These are phyloP conservation scores for Bombus confusus DNA, from an alignment of 1,140 invertebrate species.

Conservation along the genomic window DNA sequence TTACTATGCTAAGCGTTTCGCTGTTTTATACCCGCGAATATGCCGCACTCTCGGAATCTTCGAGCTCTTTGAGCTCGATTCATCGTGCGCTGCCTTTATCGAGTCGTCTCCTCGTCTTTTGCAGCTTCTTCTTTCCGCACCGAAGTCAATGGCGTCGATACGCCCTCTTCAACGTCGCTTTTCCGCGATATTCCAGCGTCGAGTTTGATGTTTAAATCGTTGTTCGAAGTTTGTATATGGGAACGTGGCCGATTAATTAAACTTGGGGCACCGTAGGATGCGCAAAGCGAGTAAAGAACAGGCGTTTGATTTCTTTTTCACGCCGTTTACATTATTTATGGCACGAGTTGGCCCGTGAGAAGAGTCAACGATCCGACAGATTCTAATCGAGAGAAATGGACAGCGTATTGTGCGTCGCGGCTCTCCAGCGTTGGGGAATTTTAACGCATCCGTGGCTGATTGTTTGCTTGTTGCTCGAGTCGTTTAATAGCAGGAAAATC, in stretches of 20 bases:
- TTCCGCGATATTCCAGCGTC: background rate
- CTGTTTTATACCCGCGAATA: slow-evolving; percentile 70
- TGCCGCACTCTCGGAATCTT: slow-evolving; percentile 33
- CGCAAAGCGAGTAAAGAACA: background rate
- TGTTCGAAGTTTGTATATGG: background rate
- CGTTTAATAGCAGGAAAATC: background rate
- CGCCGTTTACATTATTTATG: slow-evolving; percentile 26
- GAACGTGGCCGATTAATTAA: slow-evolving; percentile 11
- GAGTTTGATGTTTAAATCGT: background rate
- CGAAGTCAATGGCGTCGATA: background rate
- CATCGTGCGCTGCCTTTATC: slow-evolving; percentile 32
- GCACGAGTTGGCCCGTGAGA: background rate
- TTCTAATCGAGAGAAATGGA: slow-evolving; percentile 18
- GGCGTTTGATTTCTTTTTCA: background rate
- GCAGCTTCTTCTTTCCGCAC: background rate
- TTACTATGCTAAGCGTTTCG: slow-evolving; percentile 72
- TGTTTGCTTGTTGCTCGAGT: background rate
- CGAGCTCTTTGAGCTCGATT: slow-evolving; percentile 54
- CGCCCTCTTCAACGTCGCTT: background rate
- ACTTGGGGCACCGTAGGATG: background rate
- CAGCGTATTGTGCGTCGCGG: background rate
- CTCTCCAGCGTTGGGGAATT: background rate
- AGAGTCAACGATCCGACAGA: slow-evolving; percentile 18
- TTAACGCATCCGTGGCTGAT: background rate
- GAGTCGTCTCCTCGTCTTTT: slow-evolving; percentile 7